These are phyloP conservation scores for Lathronympha strigana DNA, from an alignment of 2,888 invertebrate genomes.

Conservation along the genomic window DNA sequence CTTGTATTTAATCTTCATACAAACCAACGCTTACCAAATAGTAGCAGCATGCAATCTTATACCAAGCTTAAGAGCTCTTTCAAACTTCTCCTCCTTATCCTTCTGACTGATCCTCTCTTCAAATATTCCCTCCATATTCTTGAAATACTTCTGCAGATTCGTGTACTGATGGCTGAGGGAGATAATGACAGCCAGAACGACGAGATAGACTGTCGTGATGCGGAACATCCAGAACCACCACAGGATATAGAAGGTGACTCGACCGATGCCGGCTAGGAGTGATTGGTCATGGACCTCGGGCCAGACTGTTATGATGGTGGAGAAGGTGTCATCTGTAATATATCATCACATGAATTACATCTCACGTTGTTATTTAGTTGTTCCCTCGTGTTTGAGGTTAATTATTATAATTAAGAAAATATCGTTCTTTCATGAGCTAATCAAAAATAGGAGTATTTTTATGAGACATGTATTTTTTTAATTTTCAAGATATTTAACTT, in stretches of 20 bases:
- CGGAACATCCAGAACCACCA: constrained; percentile 58
- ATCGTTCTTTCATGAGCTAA: too few species aligned
- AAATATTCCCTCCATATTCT: constrained; percentile 23
- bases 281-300: constrained; percentile 55
- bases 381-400: too few species aligned
- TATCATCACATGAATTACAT: too few species aligned
- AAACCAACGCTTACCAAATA: constrained; percentile 26
- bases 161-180: constrained; percentile 51
- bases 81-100: constrained; percentile 25
- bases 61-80: constrained; percentile 29
- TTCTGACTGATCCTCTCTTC: constrained; percentile 2
- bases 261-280: constrained; percentile 44
- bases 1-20: too few species aligned
- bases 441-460: too few species aligned
- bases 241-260: constrained; percentile 51
- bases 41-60: constrained; percentile 25
- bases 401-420: too few species aligned
- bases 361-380: too few species aligned
- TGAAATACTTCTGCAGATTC: constrained; percentile 45
- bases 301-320: constrained; percentile 59
- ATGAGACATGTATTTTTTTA: too few species aligned
- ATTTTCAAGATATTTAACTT: too few species aligned
- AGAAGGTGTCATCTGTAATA: constrained; percentile 49
- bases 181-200: constrained; percentile 52
- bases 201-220: constrained; percentile 47